Base-by-base conservation (phyloP, 2,113 vertebrate species). In the Notothenia rossii region DNA sequence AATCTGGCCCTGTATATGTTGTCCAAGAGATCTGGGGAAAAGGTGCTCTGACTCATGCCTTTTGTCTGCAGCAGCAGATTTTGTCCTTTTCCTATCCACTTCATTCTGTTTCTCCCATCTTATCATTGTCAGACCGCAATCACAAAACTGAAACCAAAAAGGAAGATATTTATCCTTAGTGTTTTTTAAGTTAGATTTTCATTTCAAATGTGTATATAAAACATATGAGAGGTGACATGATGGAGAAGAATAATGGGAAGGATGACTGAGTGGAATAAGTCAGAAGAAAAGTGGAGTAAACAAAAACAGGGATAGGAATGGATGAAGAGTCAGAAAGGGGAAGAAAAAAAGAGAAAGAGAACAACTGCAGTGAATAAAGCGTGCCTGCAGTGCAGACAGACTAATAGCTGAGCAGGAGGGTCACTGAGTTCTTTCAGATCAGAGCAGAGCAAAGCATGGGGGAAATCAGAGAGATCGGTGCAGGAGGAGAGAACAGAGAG, bases 401-500 rank as follows among this genome's bases (percentile, higher is more conserved):
- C 79, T 48, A 86, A 83, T 91, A 79, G 89, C 89, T 84, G 91
- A 93, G 88, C 89, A 79, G 77, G 74, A 92, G 83, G 95, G 94
- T 95, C 94, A 95, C 29, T 2, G 92, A 91, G 95, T 95, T 95
- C 86, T 82, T 90, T 33, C 72, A 54, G 65, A 87, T 70, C 81
- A 86, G 79, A 89, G 80, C 75, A 86, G 79, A 88, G 72, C 33
- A 46, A 77, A 58, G 66, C 36, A 40, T 40, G 36, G 36, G 25
- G 48, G 20, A 43, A 62, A 10, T n/a, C 43, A 17, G 43, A 49
- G 33, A 29, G n/a, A 45, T 45, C 29, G 51, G 54, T 69, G 46
- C 12, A 60, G 65, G 65, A 72, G 40, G 14, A 46, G 51, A 54
- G 66, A 73, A 70, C 22, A 50, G 56, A 64, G 25, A 72, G 48